These are phyloP conservation scores for Diabrotica virgifera DNA, from an alignment of 1,140 invertebrate genomes.

Conservation along the genomic window DNA sequence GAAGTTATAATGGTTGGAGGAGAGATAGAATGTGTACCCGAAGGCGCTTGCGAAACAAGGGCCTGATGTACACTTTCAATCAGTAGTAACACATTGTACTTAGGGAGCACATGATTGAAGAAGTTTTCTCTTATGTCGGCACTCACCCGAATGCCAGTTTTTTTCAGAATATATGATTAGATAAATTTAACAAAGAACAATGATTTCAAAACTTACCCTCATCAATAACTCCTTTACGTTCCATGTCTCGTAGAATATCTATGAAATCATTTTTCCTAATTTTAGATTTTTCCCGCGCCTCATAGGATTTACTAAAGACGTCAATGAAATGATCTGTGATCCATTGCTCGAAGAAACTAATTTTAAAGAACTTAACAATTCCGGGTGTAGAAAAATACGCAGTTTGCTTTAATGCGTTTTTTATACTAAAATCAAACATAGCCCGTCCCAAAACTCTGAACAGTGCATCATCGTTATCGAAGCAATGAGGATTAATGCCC, in stretches of 20 bases:
- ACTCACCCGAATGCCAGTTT: too few relatives aligned
- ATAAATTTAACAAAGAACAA: too few relatives aligned
- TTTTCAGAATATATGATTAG: constrained; percentile 26
- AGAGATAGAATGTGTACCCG: too few relatives aligned
- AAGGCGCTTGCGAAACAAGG: too few relatives aligned
- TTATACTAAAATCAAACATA: constrained; percentile 28
- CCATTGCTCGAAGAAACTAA: constrained; percentile 20
- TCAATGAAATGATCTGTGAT: neutral
- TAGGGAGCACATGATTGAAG: too few relatives aligned
- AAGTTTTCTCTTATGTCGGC: too few relatives aligned
- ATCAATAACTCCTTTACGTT: neutral
- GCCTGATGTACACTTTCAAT: too few relatives aligned
- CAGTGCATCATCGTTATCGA: constrained; percentile 47
- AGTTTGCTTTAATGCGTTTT: constrained; percentile 21
- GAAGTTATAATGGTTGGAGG: too few relatives aligned
- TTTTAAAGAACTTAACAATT: constrained; percentile 31
- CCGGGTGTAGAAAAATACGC: constrained; percentile 32
- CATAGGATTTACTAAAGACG: neutral
- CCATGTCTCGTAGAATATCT: constrained; percentile 14
- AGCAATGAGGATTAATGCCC: constrained; percentile 49
- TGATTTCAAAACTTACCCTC: too few relatives aligned
- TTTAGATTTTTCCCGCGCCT: constrained; percentile 5
- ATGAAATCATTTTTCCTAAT: constrained; percentile 13
- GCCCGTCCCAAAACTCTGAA: constrained; percentile 39
- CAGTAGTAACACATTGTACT: too few relatives aligned